Evolutionary conservation across 2,888 invertebrate genomes (phyloP).

Genomic region (Abrostola tripartita): DNA sequence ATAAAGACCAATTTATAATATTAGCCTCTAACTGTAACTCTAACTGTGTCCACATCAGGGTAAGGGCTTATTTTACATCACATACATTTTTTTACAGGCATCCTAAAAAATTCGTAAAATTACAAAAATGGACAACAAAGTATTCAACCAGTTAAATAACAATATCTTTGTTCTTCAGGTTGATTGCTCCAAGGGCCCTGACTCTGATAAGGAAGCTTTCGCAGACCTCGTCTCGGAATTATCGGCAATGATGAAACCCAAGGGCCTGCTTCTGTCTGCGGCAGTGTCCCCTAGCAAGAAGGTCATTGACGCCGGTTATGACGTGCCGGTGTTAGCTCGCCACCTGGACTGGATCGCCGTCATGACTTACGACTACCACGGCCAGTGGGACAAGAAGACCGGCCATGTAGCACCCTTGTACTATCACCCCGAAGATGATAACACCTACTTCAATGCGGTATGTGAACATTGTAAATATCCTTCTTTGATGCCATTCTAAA

Average conservation of each 20-base stretch:
- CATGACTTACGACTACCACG: conserved; percentile 97
- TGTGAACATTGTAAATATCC: background rate
- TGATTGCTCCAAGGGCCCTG: conserved; percentile 94
- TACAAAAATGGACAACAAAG: too few species aligned
- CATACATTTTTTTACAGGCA: too few species aligned
- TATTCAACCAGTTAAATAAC: too few species aligned
- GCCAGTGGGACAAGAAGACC: conserved; percentile 97
- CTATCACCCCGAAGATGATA: conserved; percentile 94
- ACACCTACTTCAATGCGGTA: conserved; percentile 94
- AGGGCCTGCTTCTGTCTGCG: conserved; percentile 92
- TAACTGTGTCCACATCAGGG: too few species aligned
- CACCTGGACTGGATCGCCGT: conserved; percentile 97
- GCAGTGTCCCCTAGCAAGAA: conserved; percentile 96
- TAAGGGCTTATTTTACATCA: too few species aligned
- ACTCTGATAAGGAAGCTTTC: conserved; percentile 94
- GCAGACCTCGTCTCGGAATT: conserved; percentile 92
- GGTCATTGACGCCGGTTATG: conserved; percentile 95
- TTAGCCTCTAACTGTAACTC: too few species aligned
- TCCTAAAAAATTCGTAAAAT: too few species aligned
- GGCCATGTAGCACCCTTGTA: conserved; percentile 96
- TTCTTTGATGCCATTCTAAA: background rate
- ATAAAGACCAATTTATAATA: too few species aligned
- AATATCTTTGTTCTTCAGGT: conserved; percentile 87
- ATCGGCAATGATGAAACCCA: conserved; percentile 90
- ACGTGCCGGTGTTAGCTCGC: conserved; percentile 92